These are phyloP conservation scores for Antennarius maculatus DNA, from an alignment of 2,797 vertebrate genomes.

Conservation along the genomic window DNA sequence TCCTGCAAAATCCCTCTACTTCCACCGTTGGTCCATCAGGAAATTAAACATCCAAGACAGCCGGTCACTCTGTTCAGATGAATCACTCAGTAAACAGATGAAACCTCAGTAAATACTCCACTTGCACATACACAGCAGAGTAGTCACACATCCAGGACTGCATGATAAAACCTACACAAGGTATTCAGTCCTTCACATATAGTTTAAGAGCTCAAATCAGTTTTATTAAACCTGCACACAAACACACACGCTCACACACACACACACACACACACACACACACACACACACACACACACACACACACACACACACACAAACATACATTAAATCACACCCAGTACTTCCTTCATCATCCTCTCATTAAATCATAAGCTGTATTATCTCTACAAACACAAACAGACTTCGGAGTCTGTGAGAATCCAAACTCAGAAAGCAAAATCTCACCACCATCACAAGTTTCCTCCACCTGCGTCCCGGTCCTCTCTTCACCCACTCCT, in stretches of 20 bases:
- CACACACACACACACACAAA: no score
- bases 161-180: constrained; percentile 22
- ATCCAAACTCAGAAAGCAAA: constrained; percentile 12
- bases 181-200: no score
- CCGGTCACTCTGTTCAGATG: constrained; percentile 18
- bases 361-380: constrained; percentile 1
- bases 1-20: constrained; percentile 29
- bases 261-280: no score
- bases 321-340: no score
- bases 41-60: constrained; percentile 48
- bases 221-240: no score
- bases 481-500: constrained; percentile 61
- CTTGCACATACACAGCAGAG: constrained; percentile 14
- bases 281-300: no score
- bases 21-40: constrained; percentile 40
- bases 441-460: constrained; percentile 71
- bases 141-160: constrained; percentile 21
- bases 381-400: background rate
- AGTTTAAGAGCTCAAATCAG: no score
- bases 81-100: constrained; percentile 32
- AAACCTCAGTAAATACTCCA: constrained; percentile 19
- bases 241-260: no score
- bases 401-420: constrained; percentile 3
- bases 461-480: constrained; percentile 44
- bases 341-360: constrained; percentile 16